Percentiles rank a stretch among this genome's conserved stretches.
phyloP scores from a whole-genome alignment of 2,888 invertebrate species.

The Leptarthrus brevirostris region DNA sequence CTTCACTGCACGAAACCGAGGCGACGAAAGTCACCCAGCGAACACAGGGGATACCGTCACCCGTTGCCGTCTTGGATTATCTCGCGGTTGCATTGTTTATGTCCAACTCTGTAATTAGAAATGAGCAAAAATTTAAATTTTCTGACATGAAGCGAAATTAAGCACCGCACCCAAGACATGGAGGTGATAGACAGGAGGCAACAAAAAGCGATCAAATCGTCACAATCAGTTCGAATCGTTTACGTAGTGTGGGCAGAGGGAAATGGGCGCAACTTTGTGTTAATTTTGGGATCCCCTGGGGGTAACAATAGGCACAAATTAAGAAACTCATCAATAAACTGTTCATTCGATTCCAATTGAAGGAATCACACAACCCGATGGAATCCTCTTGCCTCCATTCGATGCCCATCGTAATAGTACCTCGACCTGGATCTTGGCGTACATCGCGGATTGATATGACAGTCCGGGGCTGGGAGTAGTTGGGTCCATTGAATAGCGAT shows the following conservation, averaged over 20 bases:
- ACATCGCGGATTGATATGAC: too few species aligned
- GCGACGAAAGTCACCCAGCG: conserved; percentile 1
- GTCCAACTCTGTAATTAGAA: conserved; percentile 45
- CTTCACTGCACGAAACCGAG: conserved; percentile 1
- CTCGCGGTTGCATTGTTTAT: conserved; percentile 37
- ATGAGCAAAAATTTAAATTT: conserved; percentile 49
- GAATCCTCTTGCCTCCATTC: neutral
- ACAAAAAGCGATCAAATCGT: neutral
- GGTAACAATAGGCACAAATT: conserved; percentile 46
- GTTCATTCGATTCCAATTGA: conserved; percentile 31
- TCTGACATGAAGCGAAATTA: conserved; percentile 37
- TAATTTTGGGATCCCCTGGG: conserved; percentile 11
- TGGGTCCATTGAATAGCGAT: conserved; percentile 27
- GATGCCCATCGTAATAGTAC: neutral
- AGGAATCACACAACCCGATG: conserved; percentile 32
- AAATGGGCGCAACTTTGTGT: conserved; percentile 2
- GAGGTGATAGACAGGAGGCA: conserved; percentile 36
- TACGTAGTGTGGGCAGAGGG: conserved; percentile 14
- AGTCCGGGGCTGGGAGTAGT: neutral
- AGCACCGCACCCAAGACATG: conserved; percentile 33
- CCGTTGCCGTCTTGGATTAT: neutral
- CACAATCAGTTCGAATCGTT: neutral
- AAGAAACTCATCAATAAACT: conserved; percentile 44
- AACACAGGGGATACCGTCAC: neutral
- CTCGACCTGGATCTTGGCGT: neutral